A percentile compares a stretch with the other conserved stretches of the same genome.
These are phyloP conservation scores for Cyanoderma ruficeps DNA, from an alignment of 2,113 vertebrate species.

Conservation along the genomic window DNA sequence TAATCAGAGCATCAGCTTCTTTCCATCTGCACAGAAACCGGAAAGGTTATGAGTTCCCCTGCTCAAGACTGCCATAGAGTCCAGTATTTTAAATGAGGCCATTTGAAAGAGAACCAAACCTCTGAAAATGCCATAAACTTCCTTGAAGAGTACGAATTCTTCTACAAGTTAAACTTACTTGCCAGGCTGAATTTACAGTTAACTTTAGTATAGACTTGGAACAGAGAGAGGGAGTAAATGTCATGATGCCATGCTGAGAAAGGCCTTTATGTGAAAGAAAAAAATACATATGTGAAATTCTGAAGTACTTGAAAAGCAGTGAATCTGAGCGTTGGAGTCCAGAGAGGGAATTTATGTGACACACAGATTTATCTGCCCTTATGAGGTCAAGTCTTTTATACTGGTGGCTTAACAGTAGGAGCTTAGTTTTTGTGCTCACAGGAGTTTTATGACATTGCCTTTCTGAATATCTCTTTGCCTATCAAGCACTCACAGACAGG, in stretches of 20 bases:
- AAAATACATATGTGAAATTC: not conserved
- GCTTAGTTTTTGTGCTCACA: not conserved
- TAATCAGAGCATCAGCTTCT: slow-evolving; percentile 5
- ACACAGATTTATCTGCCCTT: not conserved
- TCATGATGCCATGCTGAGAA: not conserved
- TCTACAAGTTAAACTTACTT: not conserved
- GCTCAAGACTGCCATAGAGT: not conserved
- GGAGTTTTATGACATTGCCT: not conserved
- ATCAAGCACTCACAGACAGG: not conserved
- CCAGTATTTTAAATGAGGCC: not conserved
- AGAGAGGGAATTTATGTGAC: not conserved
- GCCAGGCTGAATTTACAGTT: not conserved
- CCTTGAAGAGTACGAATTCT: not conserved
- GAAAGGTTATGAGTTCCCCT: not conserved
- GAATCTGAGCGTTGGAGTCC: not conserved
- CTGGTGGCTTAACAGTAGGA: not conserved
- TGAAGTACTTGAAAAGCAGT: not conserved
- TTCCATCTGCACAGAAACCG: not conserved
- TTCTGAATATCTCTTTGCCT: not conserved
- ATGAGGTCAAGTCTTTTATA: not conserved
- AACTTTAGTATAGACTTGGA: not conserved
- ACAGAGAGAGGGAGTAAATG: not conserved
- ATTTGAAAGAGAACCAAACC: not conserved
- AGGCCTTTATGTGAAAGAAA: not conserved
- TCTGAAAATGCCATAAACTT: not conserved